These are phyloP conservation scores for Opisthocomus hoazin DNA, from an alignment of 2,113 vertebrate genomes.

Conservation along the genomic window DNA sequence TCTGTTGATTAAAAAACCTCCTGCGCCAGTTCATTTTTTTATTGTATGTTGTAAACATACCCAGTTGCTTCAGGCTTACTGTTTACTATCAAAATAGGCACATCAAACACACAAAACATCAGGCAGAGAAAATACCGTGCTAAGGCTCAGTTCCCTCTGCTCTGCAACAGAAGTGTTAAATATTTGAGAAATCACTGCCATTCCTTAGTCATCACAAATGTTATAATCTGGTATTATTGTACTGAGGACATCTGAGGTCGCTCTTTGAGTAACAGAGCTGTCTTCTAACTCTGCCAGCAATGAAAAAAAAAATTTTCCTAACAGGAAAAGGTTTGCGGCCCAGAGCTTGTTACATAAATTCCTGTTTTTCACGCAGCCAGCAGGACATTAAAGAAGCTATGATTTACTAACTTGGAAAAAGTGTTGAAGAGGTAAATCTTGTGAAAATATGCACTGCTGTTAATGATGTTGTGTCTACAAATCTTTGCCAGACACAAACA, in stretches of 20 bases:
- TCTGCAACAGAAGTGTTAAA: constrained; percentile 41
- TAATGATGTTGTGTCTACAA: constrained; percentile 63
- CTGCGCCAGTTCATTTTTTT: neutral
- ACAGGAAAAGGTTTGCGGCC: constrained; percentile 80
- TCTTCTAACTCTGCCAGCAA: constrained; percentile 74
- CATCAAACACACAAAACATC: neutral
- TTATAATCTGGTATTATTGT: constrained; percentile 69
- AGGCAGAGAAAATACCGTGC: neutral
- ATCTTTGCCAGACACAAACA: constrained; percentile 38
- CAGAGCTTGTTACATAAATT: constrained; percentile 78
- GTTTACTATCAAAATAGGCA: constrained; percentile 46
- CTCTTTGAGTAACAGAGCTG: constrained; percentile 71
- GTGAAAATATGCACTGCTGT: constrained; percentile 53
- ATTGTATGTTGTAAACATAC: constrained; percentile 21
- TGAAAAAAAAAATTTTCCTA: constrained; percentile 66
- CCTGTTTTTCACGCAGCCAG: constrained; percentile 78
- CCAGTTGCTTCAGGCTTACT: neutral
- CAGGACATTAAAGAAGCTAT: constrained; percentile 70
- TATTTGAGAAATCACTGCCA: constrained; percentile 53
- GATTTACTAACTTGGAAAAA: constrained; percentile 67
- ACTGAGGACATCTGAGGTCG: constrained; percentile 78
- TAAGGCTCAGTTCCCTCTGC: neutral
- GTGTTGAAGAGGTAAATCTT: constrained; percentile 63
- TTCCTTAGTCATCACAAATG: constrained; percentile 74
- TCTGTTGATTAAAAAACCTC: constrained; percentile 47